Evolutionary conservation across 2,113 vertebrate species (phyloP), one percentile per base, ranked within the genome.

Genomic region (Oophaga pumilio): DNA sequence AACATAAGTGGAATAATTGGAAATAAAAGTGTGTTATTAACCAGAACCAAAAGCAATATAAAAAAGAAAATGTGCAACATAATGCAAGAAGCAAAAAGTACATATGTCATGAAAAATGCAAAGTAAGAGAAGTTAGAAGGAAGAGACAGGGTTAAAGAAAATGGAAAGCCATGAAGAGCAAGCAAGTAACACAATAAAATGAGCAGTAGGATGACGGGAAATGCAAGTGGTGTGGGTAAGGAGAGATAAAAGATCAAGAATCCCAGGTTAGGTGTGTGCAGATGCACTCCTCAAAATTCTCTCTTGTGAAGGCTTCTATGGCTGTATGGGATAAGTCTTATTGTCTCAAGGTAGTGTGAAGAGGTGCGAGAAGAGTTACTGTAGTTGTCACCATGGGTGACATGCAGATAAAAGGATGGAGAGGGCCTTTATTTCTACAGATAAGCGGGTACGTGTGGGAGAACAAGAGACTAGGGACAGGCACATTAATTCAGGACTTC

Each of bases 191-290:
- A 76, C 73, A 84, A 76, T 84, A 77, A 60, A 82, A 87, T 66
- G 87, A 17, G 59, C 49, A 57, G 80, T 24, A 57, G 52, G 15
- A 81, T 82, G 86, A 66, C 52, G 24, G 76, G 50, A 84, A 88
- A 88, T 84, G 87, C 24, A 76, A 84, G 87, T 64, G 81, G 80
- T 76, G 68, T 76, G 71, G 79, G 69, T 57, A 84, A 83, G 59
- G 73, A 88, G 81, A 88, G 87, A 88, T 88, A 88, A 88, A 88
- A 88, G 87, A 88, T 88, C 50, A 88, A 77, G 71, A 88, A 88
- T 62, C 87, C 81, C 87, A 77, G 87, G 87, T 88, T 84, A 84
- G 71, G 87, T 68, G 81, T 88, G 52, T 77, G 59, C 49, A 76
- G 69, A 66, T 68, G 43, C 71, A 66, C 80, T 49, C 24, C 50